Evolutionary conservation across 2,888 invertebrate species (phyloP), one percentile per base, ranked within the genome.

Genomic region (Theretra japonica): DNA sequence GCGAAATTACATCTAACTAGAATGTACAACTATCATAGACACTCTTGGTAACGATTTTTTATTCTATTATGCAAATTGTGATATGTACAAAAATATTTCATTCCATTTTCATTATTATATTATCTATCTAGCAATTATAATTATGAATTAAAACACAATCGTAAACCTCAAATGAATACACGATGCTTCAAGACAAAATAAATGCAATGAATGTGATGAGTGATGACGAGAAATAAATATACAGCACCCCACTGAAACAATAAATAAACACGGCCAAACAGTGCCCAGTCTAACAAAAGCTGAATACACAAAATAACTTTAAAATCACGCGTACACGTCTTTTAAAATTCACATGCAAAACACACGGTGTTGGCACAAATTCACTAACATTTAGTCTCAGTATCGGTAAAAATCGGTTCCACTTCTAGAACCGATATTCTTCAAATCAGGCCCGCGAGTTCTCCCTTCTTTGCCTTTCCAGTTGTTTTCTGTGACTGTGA

Each of bases 61-160:
- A 82, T 76, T 82, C 83, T 88, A 88, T 87, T 83, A 86, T 85
- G 85, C 90, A 89, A 92, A 90, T 90, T 89, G 89, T 94, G 94
- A 94, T 94, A 94, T 94, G 94, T 94, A 94, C 94, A 94, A 94
- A 94, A 94, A 94, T 94, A 94, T 92, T 81, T 91, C 84, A 82
- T 82, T 88, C 82, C 83, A 80, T 90, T 83, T 91, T 88, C 19
- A 53, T 53, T 80, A 85, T 85, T 88, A 90, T 80, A 85, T 85
- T 88, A 90, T 85, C 90, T 90, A 91, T 81, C 74, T 76, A 73
- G 73, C 76, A 76, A 75, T 76, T 82, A 71, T 65, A 70, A 74
- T 76, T 78, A 77, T 68, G 73, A 75, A 76, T 68, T 73, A 72
- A 75, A 76, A 70, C 70, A 75, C 76, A 77, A 70, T 50, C 73